Conservation (phyloP, 2,888 invertebrate genomes). For the Polymixis lichenea region DNA sequence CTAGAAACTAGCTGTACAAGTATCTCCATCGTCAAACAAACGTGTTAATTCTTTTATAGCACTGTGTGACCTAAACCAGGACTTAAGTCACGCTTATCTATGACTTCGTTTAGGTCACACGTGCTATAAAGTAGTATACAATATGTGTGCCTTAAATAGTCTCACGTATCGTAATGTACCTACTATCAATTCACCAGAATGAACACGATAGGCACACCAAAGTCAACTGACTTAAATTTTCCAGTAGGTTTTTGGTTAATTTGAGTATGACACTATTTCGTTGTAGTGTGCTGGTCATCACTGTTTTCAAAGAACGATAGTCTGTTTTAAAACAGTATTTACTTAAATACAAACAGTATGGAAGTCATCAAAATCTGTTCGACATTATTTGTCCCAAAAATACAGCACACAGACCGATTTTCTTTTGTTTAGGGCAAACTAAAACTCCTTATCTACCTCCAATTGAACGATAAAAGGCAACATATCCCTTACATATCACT, state of each 20-base stretch:
- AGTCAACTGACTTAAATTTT: neutral
- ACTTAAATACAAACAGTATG: neutral
- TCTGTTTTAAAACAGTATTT: too few relatives aligned
- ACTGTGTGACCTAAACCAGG: too few relatives aligned
- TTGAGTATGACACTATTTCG: neutral
- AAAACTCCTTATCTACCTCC: conserved; percentile 27
- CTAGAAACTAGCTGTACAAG: neutral
- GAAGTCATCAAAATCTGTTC: neutral
- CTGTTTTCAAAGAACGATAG: neutral
- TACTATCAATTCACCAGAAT: neutral
- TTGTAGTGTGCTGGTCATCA: neutral
- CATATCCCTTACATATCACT: conserved; percentile 59
- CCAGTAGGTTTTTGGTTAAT: neutral
- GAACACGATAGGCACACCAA: neutral
- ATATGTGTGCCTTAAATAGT: too few relatives aligned
- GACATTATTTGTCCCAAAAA: neutral
- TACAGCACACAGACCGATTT: neutral
- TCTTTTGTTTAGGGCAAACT: conserved; percentile 1
- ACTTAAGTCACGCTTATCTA: too few relatives aligned
- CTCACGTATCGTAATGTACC: too few relatives aligned
- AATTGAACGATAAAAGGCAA: conserved; percentile 53
- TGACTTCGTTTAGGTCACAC: too few relatives aligned
- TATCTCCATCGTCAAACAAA: neutral
- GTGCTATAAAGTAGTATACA: too few relatives aligned
- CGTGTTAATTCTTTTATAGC: neutral